Conservation (phyloP, 2,113 vertebrate genomes). For the Mirounga angustirostris region DNA sequence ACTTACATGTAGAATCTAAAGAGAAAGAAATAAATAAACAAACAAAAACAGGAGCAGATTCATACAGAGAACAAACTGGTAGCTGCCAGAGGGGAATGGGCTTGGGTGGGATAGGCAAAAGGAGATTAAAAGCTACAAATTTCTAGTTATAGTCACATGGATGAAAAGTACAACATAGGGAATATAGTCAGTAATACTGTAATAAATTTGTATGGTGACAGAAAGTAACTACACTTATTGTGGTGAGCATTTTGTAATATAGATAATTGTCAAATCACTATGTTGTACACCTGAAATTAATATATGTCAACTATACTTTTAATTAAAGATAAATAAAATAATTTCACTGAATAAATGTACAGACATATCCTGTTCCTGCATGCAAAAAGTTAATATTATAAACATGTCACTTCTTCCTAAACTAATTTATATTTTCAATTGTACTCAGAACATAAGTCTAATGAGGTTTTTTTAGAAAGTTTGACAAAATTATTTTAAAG, state of each 20-base stretch:
- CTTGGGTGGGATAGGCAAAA: background rate
- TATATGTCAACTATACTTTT: background rate
- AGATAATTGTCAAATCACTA: background rate
- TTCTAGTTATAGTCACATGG: background rate
- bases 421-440: conserved; percentile 7
- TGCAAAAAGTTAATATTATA: background rate
- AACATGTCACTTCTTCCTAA: background rate
- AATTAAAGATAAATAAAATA: background rate
- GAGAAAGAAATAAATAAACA: background rate
- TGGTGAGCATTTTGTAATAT: background rate
- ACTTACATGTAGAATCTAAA: background rate
- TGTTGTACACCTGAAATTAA: background rate
- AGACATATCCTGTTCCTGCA: background rate
- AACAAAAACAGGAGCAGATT: background rate
- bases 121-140: background rate
- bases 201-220: background rate
- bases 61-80: background rate
- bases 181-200: background rate
- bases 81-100: background rate
- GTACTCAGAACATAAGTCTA: background rate
- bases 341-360: background rate
- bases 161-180: background rate
- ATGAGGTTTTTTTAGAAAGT: background rate
- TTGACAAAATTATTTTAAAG: background rate
- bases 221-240: background rate